Percentiles rank a stretch among this genome's conserved stretches.
phyloP scores from a whole-genome alignment of 2,888 invertebrate genomes.

The Tribolium freemani region DNA sequence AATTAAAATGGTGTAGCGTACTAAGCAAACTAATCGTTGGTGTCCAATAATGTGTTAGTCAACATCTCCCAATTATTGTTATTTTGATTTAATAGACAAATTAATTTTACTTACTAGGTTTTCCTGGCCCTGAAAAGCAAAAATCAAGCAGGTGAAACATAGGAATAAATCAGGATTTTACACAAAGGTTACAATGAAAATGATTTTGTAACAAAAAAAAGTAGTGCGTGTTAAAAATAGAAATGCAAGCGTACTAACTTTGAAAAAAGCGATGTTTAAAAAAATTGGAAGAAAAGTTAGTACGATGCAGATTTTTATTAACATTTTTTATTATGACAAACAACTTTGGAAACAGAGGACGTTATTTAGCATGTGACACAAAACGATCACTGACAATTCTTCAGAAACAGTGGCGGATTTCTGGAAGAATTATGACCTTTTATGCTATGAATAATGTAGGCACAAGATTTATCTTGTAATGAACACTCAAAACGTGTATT shows the following conservation, averaged over 20 bases:
- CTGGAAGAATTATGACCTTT: slow-evolving; percentile 56
- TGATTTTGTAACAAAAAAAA: slow-evolving; percentile 25
- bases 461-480: not conserved
- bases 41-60: slow-evolving; percentile 12
- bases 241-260: slow-evolving; percentile 31
- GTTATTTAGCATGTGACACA: not conserved
- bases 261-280: slow-evolving; percentile 18
- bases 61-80: slow-evolving; percentile 4
- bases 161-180: slow-evolving; percentile 58
- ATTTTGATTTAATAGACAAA: slow-evolving; percentile 21
- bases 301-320: slow-evolving; percentile 25
- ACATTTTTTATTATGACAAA: slow-evolving; percentile 6
- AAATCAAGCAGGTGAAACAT: slow-evolving; percentile 63
- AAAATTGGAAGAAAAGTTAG: slow-evolving; percentile 18
- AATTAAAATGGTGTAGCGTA: slow-evolving; percentile 36
- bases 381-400: not conserved
- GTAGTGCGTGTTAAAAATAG: slow-evolving; percentile 21
- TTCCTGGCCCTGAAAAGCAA: slow-evolving; percentile 76
- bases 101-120: slow-evolving; percentile 74
- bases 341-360: not conserved
- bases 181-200: slow-evolving; percentile 48
- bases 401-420: slow-evolving; percentile 42
- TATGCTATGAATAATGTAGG: slow-evolving; percentile 38
- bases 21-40: slow-evolving; percentile 15
- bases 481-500: not conserved